Evolutionary conservation across 2,888 invertebrate genomes (phyloP).

Genomic region (Yponomeuta sedellus): DNA sequence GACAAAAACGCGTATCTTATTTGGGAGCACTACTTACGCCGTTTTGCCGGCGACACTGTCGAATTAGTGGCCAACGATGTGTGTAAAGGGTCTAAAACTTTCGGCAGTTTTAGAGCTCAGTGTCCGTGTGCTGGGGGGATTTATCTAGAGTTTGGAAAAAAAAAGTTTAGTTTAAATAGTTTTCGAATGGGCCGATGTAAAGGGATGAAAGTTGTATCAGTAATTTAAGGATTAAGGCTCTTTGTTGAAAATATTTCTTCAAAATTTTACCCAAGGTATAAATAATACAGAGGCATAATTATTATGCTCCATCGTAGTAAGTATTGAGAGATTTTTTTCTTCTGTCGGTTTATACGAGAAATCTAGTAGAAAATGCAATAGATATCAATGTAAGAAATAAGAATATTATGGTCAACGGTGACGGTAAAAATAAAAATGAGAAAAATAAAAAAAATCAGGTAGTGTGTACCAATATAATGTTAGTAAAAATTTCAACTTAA

Average conservation of each 20-base stretch:
- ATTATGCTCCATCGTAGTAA: too few relatives aligned
- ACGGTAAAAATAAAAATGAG: too few relatives aligned
- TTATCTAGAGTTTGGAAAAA: slow-evolving; percentile 51
- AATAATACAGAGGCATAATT: too few relatives aligned
- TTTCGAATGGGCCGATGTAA: slow-evolving; percentile 3
- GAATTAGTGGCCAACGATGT: slow-evolving; percentile 67
- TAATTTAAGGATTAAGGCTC: slow-evolving; percentile 14
- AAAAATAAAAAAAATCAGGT: too few relatives aligned
- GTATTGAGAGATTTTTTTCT: too few relatives aligned
- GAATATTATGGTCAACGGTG: too few relatives aligned
- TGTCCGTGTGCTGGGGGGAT: slow-evolving; percentile 40
- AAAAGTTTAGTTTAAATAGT: slow-evolving; percentile 23
- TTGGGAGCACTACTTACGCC: slow-evolving; percentile 36
- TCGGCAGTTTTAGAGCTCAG: slow-evolving; percentile 50
- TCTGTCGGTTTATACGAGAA: too few relatives aligned
- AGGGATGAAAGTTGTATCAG: slow-evolving; percentile 10
- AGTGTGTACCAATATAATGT: too few relatives aligned
- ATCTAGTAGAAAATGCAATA: too few relatives aligned
- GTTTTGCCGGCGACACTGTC: slow-evolving; percentile 39
- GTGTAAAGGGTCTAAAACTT: slow-evolving; percentile 67
- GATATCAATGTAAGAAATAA: too few relatives aligned
- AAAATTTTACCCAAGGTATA: background rate
- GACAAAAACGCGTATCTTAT: background rate
- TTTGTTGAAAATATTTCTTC: background rate
- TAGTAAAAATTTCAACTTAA: too few relatives aligned